A percentile compares a stretch with the other conserved stretches of the same genome.
Evolutionary conservation across 2,797 vertebrate species (phyloP).

Genomic region (Micrastur ruficollis): DNA sequence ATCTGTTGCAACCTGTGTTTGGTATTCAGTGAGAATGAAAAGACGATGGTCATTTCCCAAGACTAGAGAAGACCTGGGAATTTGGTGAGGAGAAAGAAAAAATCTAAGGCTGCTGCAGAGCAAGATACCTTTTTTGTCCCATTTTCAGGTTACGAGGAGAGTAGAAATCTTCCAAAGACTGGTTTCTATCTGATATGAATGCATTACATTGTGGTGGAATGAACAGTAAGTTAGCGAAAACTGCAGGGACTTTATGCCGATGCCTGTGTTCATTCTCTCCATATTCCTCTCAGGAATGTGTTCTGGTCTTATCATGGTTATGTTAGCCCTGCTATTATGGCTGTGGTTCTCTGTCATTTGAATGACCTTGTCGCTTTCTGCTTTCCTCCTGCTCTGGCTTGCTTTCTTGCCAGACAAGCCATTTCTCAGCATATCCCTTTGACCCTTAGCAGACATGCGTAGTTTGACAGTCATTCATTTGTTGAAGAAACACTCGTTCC

Average conservation of each 20-base stretch:
- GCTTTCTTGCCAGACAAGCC: neutral
- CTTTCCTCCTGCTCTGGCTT: neutral
- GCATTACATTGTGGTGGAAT: neutral
- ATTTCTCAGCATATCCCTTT: neutral
- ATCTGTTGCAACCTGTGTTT: neutral
- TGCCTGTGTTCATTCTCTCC: neutral
- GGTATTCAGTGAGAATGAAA: neutral
- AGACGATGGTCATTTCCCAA: neutral
- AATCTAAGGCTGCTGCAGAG: neutral
- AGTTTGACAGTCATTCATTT: neutral
- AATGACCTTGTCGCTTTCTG: neutral
- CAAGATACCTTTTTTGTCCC: neutral
- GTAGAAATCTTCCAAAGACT: neutral
- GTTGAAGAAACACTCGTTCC: neutral
- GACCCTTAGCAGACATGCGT: neutral
- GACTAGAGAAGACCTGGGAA: neutral
- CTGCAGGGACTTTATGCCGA: neutral
- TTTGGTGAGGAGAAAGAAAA: neutral
- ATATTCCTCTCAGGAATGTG: neutral
- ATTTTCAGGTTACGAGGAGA: neutral
- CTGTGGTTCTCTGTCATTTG: neutral
- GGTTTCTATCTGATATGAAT: neutral
- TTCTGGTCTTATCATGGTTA: rapidly evolving
- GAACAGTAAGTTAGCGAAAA: neutral
- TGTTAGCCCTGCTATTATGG: neutral